Percentiles rank a stretch among this genome's conserved stretches.
phyloP scores from a whole-genome alignment of 2,888 invertebrate species.

The Aphodius granarius region DNA sequence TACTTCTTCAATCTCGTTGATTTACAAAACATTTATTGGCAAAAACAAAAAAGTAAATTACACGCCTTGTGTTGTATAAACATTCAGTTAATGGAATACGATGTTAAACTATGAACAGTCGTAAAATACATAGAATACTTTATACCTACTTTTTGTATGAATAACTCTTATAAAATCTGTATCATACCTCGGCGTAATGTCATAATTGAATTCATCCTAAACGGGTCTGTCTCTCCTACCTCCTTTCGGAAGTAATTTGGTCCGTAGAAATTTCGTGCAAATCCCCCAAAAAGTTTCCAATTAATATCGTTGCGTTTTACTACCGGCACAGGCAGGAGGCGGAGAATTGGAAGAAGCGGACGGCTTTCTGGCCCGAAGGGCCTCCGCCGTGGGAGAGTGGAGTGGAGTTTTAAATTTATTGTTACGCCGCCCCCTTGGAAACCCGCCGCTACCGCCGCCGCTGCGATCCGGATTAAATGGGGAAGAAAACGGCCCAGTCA shows the following conservation, averaged over 20 bases:
- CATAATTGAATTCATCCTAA: not conserved
- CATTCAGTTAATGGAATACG: too few species aligned
- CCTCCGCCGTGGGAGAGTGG: not conserved
- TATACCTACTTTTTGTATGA: not conserved
- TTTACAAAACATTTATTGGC: too few species aligned
- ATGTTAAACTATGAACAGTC: too few species aligned
- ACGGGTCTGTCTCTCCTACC: not conserved
- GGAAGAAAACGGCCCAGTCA: slow-evolving; percentile 22
- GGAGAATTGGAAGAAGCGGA: not conserved
- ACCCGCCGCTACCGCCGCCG: slow-evolving; percentile 42
- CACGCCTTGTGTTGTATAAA: too few species aligned
- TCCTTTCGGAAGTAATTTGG: not conserved
- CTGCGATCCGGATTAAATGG: slow-evolving; percentile 29
- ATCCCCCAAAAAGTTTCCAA: not conserved
- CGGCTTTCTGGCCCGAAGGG: not conserved
- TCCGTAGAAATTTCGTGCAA: not conserved
- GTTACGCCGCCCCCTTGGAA: not conserved
- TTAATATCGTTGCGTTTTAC: not conserved
- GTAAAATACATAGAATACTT: too few species aligned
- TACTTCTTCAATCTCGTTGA: too few species aligned
- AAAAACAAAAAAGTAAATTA: too few species aligned
- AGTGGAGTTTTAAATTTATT: not conserved
- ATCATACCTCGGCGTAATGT: not conserved
- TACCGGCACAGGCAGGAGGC: not conserved
- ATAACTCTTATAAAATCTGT: not conserved